Conservation (phyloP, 1,140 invertebrate genomes). For the Papilio xuthus region DNA sequence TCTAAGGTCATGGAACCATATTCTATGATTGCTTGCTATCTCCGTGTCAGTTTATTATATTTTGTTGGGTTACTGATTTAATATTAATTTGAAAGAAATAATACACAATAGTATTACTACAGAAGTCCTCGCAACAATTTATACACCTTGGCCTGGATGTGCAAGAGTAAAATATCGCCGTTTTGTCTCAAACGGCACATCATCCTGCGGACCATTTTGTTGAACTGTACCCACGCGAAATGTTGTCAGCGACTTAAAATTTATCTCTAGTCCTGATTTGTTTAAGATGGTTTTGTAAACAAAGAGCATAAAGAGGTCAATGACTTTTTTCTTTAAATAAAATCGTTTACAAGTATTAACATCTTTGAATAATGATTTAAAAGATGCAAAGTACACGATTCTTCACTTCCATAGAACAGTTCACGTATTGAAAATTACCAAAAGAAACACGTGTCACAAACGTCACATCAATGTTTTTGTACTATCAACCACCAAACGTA, state of each 20-base stretch:
- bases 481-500: background rate
- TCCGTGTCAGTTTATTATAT: background rate
- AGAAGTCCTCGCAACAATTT: background rate
- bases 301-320: background rate
- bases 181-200: slow-evolving; percentile 26
- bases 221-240: slow-evolving; percentile 19
- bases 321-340: background rate
- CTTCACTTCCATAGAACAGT: background rate
- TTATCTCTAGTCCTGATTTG: slow-evolving; percentile 13
- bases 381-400: background rate
- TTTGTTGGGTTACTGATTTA: too few relatives aligned
- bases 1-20: too few relatives aligned
- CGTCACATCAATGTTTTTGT: background rate
- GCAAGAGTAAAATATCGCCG: slow-evolving; percentile 3
- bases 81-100: background rate
- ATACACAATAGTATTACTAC: background rate
- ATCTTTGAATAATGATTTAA: background rate
- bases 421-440: background rate
- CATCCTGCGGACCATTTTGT: slow-evolving; percentile 23
- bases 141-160: slow-evolving; percentile 21
- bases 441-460: background rate
- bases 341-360: background rate
- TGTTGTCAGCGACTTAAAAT: slow-evolving; percentile 7
- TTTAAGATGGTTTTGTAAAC: background rate
- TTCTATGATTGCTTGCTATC: background rate